Conservation (phyloP, 2,888 invertebrate species). For the Lepidocyrtoides sp. region DNA sequence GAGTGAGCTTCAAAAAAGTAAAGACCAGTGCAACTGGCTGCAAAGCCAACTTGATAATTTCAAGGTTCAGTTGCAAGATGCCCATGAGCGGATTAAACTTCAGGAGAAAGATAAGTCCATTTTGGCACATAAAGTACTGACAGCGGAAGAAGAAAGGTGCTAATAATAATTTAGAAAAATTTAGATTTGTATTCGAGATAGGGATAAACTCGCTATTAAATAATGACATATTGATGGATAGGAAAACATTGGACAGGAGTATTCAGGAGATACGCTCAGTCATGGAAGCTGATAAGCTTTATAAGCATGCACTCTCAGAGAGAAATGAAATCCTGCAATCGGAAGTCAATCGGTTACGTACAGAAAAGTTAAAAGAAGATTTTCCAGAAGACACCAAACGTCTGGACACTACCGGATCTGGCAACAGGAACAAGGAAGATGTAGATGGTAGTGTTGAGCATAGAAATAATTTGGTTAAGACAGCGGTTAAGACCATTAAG, state of each 20-base stretch:
- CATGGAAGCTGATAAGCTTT: constrained; percentile 81
- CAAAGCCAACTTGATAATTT: constrained; percentile 82
- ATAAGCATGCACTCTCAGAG: constrained; percentile 81
- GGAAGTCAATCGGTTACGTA: constrained; percentile 81
- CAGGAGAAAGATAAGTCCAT: constrained; percentile 82
- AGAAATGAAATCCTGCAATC: constrained; percentile 82
- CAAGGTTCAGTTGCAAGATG: constrained; percentile 81
- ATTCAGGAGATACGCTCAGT: constrained; percentile 81
- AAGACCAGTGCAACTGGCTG: constrained; percentile 82
- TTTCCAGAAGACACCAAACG: background rate
- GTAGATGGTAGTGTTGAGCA: constrained; percentile 43
- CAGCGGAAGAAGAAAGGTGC: constrained; percentile 83
- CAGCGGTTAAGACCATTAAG: background rate
- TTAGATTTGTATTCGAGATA: too few species aligned
- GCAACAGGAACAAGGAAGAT: background rate
- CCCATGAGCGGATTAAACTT: constrained; percentile 81
- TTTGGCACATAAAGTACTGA: constrained; percentile 80
- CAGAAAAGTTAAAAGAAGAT: constrained; percentile 65
- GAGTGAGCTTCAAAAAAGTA: constrained; percentile 77
- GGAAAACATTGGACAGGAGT: constrained; percentile 83
- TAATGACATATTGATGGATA: background rate
- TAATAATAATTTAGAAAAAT: background rate
- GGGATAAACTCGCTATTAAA: too few species aligned
- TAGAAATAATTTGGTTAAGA: constrained; percentile 19
- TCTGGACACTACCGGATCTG: background rate